These are phyloP conservation scores for Lucilia cuprina DNA, from an alignment of 1,140 invertebrate species.

Conservation along the genomic window DNA sequence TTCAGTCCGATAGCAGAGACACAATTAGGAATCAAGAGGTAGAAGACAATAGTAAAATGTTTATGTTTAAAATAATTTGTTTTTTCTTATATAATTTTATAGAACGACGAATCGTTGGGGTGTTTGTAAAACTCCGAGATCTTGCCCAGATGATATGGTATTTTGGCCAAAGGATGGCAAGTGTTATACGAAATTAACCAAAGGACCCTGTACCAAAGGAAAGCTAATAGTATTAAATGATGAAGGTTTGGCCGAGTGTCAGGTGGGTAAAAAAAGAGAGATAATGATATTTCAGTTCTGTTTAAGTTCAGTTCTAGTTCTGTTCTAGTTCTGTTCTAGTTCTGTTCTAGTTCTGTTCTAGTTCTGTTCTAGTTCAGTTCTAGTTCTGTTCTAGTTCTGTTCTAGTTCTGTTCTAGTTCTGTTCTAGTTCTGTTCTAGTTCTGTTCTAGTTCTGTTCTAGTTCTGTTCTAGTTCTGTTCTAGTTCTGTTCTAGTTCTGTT, in stretches of 20 bases:
- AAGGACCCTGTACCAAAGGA: slow-evolving; percentile 78
- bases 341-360: too few relatives aligned
- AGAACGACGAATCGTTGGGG: slow-evolving; percentile 68
- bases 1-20: slow-evolving; percentile 69
- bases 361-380: too few relatives aligned
- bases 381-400: too few relatives aligned
- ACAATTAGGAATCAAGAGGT: slow-evolving; percentile 46
- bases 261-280: slow-evolving; percentile 51
- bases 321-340: too few relatives aligned
- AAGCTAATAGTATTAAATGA: slow-evolving; percentile 69
- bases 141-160: slow-evolving; percentile 69
- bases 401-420: too few relatives aligned
- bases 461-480: too few relatives aligned
- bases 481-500: too few relatives aligned
- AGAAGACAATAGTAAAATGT: not conserved
- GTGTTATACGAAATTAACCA: slow-evolving; percentile 73
- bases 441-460: too few relatives aligned
- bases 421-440: too few relatives aligned
- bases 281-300: too few relatives aligned
- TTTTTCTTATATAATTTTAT: not conserved
- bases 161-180: slow-evolving; percentile 77
- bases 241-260: slow-evolving; percentile 70
- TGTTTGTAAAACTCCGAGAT: slow-evolving; percentile 70
- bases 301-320: too few relatives aligned
- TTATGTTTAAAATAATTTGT: not conserved